These are phyloP conservation scores for Brachirus orientalis DNA, from an alignment of 2,113 vertebrate species.

Conservation along the genomic window DNA sequence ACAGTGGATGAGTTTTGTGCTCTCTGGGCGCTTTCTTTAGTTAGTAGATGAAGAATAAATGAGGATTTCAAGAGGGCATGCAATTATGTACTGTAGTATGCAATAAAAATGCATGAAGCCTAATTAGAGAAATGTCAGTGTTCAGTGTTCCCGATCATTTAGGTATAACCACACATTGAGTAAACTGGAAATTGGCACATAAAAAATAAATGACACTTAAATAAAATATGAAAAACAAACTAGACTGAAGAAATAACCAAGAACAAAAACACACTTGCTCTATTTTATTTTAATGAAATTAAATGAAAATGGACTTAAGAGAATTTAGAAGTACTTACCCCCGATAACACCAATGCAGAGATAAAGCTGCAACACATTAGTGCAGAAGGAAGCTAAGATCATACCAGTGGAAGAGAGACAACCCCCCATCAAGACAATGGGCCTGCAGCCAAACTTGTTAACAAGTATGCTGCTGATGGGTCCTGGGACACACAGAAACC, in stretches of 20 bases:
- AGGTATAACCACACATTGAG: no score
- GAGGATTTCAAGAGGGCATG: no score
- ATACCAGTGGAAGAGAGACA: constrained; percentile 88
- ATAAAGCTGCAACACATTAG: constrained; percentile 88
- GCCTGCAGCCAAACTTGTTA: constrained; percentile 94
- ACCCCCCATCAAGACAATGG: constrained; percentile 92
- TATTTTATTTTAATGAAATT: constrained; percentile 41
- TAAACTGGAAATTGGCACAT: no score
- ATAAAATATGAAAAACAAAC: background rate
- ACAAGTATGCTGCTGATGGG: constrained; percentile 95
- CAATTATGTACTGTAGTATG: background rate
- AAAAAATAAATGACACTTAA: no score
- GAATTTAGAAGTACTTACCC: constrained; percentile 82
- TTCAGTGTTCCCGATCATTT: no score
- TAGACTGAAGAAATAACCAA: background rate
- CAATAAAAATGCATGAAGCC: no score
- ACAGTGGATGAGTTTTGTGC: no score
- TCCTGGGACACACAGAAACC: constrained; percentile 76
- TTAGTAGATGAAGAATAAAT: background rate
- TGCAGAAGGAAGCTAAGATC: constrained; percentile 92
- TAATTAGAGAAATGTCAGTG: no score
- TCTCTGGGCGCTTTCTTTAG: no score
- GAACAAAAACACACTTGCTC: background rate
- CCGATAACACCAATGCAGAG: constrained; percentile 91
- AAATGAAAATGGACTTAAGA: constrained; percentile 15